phyloP scores from a whole-genome alignment of 1,140 invertebrate genomes.

The Helicorthomorpha holstii region DNA sequence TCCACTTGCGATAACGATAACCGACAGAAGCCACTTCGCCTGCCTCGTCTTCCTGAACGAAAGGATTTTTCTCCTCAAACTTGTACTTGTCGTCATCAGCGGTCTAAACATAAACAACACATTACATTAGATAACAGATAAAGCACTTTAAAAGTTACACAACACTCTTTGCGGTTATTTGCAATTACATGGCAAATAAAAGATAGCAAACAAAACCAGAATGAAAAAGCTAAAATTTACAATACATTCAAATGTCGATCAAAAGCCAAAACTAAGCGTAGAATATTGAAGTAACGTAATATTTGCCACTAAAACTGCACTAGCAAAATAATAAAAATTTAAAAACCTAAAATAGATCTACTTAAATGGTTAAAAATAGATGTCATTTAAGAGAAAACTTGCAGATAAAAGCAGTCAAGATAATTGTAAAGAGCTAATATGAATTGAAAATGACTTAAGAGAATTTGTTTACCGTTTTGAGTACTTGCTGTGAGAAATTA shows the following conservation, averaged over 20 bases:
- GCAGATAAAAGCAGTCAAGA: too few species aligned
- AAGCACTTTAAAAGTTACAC: conserved; percentile 3
- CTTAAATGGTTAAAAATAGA: background rate
- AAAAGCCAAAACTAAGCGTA: too few species aligned
- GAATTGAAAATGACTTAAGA: too few species aligned
- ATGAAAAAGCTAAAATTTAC: too few species aligned
- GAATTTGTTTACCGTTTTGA: conserved; percentile 39
- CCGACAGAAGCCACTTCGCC: conserved; percentile 82
- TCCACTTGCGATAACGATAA: conserved; percentile 90
- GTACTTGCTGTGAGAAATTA: conserved; percentile 95
- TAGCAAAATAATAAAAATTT: conserved; percentile 7
- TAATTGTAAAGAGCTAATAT: too few species aligned
- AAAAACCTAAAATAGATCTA: conserved; percentile 5
- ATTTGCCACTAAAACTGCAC: too few species aligned
- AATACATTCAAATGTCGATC: too few species aligned
- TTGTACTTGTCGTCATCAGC: conserved; percentile 69
- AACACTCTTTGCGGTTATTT: background rate
- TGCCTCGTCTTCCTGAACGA: conserved; percentile 67
- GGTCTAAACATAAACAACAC: too few species aligned
- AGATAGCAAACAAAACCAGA: too few species aligned
- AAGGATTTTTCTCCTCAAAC: conserved; percentile 85
- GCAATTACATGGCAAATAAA: too few species aligned
- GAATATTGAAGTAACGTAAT: too few species aligned
- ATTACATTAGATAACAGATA: conserved; percentile 2
- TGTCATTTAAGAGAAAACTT: background rate